Base-by-base conservation (phyloP, 1,140 invertebrate species). In the Cydia fagiglandana region DNA sequence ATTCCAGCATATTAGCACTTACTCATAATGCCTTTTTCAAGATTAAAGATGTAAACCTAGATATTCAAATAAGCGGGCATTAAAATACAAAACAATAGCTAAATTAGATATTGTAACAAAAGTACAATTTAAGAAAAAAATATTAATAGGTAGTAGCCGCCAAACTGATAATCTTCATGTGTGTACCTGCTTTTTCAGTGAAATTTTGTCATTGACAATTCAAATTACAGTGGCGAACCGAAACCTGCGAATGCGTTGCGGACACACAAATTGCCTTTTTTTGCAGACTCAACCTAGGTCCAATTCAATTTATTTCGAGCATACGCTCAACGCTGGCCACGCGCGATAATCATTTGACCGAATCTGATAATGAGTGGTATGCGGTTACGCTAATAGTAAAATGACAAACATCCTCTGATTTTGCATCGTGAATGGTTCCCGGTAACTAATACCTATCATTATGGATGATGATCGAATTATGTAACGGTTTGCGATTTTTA, bases 311-410 rank as follows among this genome's bases (percentile, higher is more conserved):
- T 66, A 66, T 66, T 66, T 38, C 7, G 13, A 41, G 7, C 66
- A 38, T 24, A 24, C 24, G n/a, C n/a, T 2, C 3, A n/a, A n/a
- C 15, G 13, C 66, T 10, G 34, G 38, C 66, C 66, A 66, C 24
- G 10, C 64, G 12, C 34, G 24, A 34, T 68, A 17, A 1, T 41
- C 66, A 70, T 61, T 74, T 64, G 73, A 78, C 76, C 64, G 74
- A 81, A 77, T 80, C 76, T 66, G 73, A 79, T 80, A 80, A 79
- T 80, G 76, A 81, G 80, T 73, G 78, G 78, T 61, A 80, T 74
- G 73, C 77, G 73, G 68, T 78, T 30, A 68, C 64, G 66, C 77
- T 81, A 76, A 82, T 82, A 80, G 78, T 79, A 73, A 77, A 79
- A 80, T 80, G 75, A 80, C 77, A 83, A 77, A 79, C 77, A 78